phyloP scores from a whole-genome alignment of 2,888 invertebrate species.

The Ectemnius cavifrons region DNA sequence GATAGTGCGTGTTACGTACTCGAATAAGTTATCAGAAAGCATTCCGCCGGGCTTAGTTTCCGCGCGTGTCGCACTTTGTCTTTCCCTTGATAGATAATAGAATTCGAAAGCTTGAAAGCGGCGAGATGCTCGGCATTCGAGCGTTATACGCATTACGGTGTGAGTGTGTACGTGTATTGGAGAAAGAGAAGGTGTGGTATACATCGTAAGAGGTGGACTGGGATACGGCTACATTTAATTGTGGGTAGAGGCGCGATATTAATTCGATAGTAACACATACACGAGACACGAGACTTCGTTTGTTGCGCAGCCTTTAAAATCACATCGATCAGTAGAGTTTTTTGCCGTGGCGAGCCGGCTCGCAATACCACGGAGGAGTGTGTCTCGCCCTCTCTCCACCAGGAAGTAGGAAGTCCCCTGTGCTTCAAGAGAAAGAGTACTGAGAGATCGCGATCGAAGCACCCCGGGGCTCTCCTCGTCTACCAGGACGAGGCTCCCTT shows the following conservation, averaged over 20 bases:
- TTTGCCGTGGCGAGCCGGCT: slow-evolving; percentile 50
- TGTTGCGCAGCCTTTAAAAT: slow-evolving; percentile 72
- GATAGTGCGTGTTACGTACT: slow-evolving; percentile 11
- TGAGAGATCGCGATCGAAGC: slow-evolving; percentile 37
- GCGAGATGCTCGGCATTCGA: slow-evolving; percentile 54
- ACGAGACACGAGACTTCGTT: slow-evolving; percentile 71
- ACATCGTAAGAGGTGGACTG: slow-evolving; percentile 64
- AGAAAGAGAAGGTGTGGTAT: slow-evolving; percentile 60
- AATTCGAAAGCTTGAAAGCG: slow-evolving; percentile 54
- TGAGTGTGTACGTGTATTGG: too few relatives aligned
- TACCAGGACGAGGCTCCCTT: slow-evolving; percentile 51
- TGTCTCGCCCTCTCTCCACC: too few relatives aligned
- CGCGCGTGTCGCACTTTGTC: neutral
- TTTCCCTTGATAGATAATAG: slow-evolving; percentile 36
- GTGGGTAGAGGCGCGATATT: slow-evolving; percentile 70
- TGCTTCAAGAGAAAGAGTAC: neutral
- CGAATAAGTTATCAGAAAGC: slow-evolving; percentile 43
- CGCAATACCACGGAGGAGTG: slow-evolving; percentile 32
- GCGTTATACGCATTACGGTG: slow-evolving; percentile 29
- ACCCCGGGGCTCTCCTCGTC: slow-evolving; percentile 39
- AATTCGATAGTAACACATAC: slow-evolving; percentile 73
- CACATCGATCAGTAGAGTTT: slow-evolving; percentile 73
- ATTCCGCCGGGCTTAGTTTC: slow-evolving; percentile 17
- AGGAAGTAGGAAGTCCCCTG: slow-evolving; percentile 31
- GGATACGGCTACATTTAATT: slow-evolving; percentile 65